These are phyloP conservation scores for Siderastrea siderea DNA, from an alignment of 92 coral and sea anemone species.

Conservation along the genomic window DNA sequence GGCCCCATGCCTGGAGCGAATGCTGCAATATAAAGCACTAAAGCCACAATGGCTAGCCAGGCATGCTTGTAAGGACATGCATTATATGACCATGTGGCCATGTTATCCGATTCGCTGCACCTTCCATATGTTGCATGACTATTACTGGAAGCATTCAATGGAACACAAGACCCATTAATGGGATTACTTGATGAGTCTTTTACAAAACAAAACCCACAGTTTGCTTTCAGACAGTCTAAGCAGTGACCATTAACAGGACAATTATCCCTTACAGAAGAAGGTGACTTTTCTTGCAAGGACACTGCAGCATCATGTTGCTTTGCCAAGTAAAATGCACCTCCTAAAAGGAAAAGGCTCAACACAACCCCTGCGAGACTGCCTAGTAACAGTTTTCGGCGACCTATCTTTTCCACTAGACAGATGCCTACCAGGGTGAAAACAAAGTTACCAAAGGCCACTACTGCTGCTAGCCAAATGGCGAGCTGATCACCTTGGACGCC, in stretches of 20 bases:
- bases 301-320: conserved; percentile 65
- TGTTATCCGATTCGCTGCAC: conserved; percentile 60
- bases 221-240: conserved; percentile 52
- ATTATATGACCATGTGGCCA: conserved; percentile 64
- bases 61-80: conserved; percentile 92
- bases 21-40: conserved; percentile 77
- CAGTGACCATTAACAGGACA: conserved; percentile 62
- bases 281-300: conserved; percentile 29
- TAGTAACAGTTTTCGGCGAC: conserved; percentile 90
- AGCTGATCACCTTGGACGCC: conserved; percentile 85
- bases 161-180: conserved; percentile 85
- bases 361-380: conserved; percentile 89
- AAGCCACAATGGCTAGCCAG: conserved; percentile 86
- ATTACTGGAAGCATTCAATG: conserved; percentile 42
- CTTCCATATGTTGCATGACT: conserved; percentile 77
- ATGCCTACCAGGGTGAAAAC: conserved; percentile 87
- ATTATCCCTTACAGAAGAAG: conserved; percentile 5
- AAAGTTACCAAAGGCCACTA: conserved; percentile 90
- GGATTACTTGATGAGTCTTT: conserved; percentile 53
- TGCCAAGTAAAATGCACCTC: conserved; percentile 87
- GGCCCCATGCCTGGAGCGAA: conserved; percentile 96
- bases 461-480: conserved; percentile 96
- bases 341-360: conserved; percentile 80
- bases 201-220: conserved; percentile 88
- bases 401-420: conserved; percentile 87